Base-by-base conservation (phyloP, 2,797 vertebrate species). In the Sebastes jordani region DNA sequence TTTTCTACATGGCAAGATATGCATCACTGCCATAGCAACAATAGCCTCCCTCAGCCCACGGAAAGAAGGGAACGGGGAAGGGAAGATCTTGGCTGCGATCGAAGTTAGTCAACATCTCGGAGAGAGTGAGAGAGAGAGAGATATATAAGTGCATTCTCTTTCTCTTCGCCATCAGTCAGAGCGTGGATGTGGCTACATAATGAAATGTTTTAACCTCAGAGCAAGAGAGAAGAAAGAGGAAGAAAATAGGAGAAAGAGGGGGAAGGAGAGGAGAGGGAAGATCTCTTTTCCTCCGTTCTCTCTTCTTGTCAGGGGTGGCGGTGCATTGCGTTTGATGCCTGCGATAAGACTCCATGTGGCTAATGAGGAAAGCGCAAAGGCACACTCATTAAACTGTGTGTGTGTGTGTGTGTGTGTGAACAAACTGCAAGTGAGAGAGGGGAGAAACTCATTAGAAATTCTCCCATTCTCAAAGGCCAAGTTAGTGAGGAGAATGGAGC, bases 281-380 rank as follows among this genome's bases (percentile, higher is more conserved):
- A 78, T 72, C 60, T 72, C 65, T 71, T 75, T 42, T 74, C 80
- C 75, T 88, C 62, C 56, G 77, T 81, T 69, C 74, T 86, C 71
- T 85, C 83, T 68, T 87, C 86, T 86, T 93, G 91, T 93, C 92
- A 90, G 81, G 85, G 90, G 85, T 83, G 84, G 86, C 58, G 74
- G 89, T 78, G 84, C 86, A 71, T 86, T 61, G 88, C 84, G 64
- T 95, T 95, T 95, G 93, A 95, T 94, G 92, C 94, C 91, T 85
- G 89, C 85, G 85, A 94, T 93, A 94, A 95, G 93, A 91, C 89
- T 89, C 83, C 55, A 86, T 90, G 90, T 85, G 91, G 89, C 91
- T 96, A 96, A 96, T 95, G 93, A 96, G 95, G 89, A 91, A 91
- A 91, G 86, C 62, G 81, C 87, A 80, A 23, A 91, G 94, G 88